These are phyloP conservation scores for Lithodes maja DNA, from an alignment of 2,888 invertebrate genomes.

Conservation along the genomic window DNA sequence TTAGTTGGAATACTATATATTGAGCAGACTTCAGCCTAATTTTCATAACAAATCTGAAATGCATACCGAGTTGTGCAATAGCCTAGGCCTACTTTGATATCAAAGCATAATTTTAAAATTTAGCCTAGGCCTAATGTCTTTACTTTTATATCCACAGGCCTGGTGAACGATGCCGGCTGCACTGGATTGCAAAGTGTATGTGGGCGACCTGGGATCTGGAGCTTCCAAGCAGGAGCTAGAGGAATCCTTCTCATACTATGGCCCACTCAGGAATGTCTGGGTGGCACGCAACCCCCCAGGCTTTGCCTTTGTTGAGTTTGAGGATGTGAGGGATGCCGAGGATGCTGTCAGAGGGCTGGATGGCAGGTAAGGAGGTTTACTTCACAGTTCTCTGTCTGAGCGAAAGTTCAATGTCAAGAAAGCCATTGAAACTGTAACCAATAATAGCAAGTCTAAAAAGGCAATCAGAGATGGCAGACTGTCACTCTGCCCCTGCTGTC, in stretches of 20 bases:
- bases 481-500: too few species aligned
- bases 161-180: conserved; percentile 60
- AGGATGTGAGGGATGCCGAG: conserved; percentile 93
- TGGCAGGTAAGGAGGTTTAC: conserved; percentile 81
- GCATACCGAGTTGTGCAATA: too few species aligned
- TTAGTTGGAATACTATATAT: too few species aligned
- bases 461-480: too few species aligned
- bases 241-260: conserved; percentile 90
- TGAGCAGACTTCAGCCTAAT: too few species aligned
- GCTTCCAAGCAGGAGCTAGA: conserved; percentile 93
- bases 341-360: conserved; percentile 89
- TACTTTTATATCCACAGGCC: not conserved
- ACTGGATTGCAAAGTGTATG: conserved; percentile 91
- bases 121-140: not conserved
- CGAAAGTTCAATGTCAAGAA: too few species aligned
- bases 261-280: conserved; percentile 93
- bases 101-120: too few species aligned
- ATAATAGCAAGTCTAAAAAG: too few species aligned
- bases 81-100: too few species aligned
- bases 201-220: conserved; percentile 92
- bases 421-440: too few species aligned
- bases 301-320: conserved; percentile 92
- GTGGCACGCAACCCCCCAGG: conserved; percentile 95
- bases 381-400: too few species aligned
- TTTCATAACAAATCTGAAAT: too few species aligned